These are phyloP conservation scores for Aspidoscelis tigris DNA, from an alignment of 2,113 vertebrate genomes.

Conservation along the genomic window DNA sequence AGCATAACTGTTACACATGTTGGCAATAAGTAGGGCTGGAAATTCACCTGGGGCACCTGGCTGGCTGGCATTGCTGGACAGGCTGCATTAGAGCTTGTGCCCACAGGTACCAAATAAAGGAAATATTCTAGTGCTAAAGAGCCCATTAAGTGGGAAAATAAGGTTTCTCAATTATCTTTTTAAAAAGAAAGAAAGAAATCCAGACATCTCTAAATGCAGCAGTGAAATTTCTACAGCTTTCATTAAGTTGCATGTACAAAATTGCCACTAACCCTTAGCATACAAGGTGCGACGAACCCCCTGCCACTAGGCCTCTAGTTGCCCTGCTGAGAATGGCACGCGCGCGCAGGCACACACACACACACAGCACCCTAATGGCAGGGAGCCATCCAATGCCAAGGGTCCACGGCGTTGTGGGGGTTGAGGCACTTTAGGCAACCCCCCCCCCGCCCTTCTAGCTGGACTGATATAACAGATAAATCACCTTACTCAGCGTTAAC, in stretches of 20 bases:
- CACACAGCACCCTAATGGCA: too few relatives aligned
- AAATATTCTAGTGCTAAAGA: conserved; percentile 13
- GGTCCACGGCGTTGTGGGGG: too few relatives aligned
- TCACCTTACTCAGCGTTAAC: too few relatives aligned
- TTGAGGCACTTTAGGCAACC: too few relatives aligned
- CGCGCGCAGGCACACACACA: too few relatives aligned
- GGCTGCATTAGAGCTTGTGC: background rate
- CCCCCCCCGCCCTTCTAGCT: too few relatives aligned
- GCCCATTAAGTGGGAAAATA: conserved; percentile 1
- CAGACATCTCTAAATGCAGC: conserved; percentile 15
- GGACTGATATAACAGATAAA: too few relatives aligned
- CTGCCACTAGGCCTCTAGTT: background rate
- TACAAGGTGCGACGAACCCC: background rate
- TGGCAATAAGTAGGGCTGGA: conserved; percentile 16
- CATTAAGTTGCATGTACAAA: background rate
- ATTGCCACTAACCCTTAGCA: background rate
- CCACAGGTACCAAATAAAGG: conserved; percentile 25
- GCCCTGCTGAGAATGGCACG: too few relatives aligned
- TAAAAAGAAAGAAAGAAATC: conserved; percentile 9
- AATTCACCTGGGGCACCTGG: background rate
- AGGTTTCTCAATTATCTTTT: background rate
- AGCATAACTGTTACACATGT: conserved; percentile 23
- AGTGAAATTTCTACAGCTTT: background rate
- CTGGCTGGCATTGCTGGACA: background rate
- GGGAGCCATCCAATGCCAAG: too few relatives aligned